Percentiles rank a stretch among this genome's conserved stretches.
Evolutionary conservation across 2,113 vertebrate species (phyloP).

Genomic region (Sylvia atricapilla): DNA sequence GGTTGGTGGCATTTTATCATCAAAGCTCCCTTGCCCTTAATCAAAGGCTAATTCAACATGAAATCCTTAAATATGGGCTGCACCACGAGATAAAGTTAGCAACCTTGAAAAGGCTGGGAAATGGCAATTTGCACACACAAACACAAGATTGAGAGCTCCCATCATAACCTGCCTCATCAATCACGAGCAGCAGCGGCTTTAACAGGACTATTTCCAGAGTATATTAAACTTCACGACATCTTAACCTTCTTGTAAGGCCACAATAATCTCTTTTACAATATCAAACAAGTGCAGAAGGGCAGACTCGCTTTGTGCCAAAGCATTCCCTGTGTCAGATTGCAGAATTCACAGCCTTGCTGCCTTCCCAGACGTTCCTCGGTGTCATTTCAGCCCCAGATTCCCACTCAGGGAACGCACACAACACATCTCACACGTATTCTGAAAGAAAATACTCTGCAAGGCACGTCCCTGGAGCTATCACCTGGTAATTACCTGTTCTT

Average conservation of each 20-base stretch:
- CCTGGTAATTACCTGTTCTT: not conserved
- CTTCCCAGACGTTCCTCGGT: not conserved
- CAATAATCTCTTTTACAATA: not conserved
- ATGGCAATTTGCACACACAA: conserved; percentile 47
- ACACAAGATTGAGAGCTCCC: conserved; percentile 29
- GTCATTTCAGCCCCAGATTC: not conserved
- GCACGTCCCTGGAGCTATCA: not conserved
- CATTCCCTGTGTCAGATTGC: not conserved
- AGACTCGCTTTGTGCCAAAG: not conserved
- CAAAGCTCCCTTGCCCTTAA: conserved; percentile 39
- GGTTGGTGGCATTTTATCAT: conserved; percentile 29
- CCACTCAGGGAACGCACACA: not conserved
- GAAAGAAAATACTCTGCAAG: not conserved
- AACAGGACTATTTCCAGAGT: conserved; percentile 16
- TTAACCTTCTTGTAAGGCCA: conserved; percentile 54
- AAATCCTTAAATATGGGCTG: conserved; percentile 17
- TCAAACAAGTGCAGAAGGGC: conserved; percentile 11
- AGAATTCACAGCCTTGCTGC: not conserved
- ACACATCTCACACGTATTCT: not conserved
- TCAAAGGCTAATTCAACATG: conserved; percentile 49
- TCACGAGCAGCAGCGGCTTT: not conserved
- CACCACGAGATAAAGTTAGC: conserved; percentile 9
- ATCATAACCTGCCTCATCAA: conserved; percentile 44
- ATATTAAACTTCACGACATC: conserved; percentile 44
- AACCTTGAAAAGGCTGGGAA: conserved; percentile 40